phyloP scores from a whole-genome alignment of 2,797 vertebrate species.

The Coregonus suidteri region DNA sequence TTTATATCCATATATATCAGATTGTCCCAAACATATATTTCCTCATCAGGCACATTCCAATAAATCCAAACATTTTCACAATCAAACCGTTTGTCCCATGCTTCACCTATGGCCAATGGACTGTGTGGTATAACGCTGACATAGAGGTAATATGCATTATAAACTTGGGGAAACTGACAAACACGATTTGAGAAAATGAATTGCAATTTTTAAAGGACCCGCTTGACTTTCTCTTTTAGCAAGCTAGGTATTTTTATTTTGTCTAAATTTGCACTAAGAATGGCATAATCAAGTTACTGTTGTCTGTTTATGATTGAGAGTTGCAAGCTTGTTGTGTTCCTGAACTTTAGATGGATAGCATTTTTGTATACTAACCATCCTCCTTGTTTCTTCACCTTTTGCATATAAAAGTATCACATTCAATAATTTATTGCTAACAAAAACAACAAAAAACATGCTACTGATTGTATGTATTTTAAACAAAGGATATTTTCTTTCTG shows the following conservation, averaged over 20 bases:
- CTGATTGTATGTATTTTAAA: constrained; percentile 85
- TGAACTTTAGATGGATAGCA: constrained; percentile 61
- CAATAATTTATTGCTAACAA: constrained; percentile 83
- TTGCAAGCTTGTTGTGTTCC: constrained; percentile 63
- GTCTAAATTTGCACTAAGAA: constrained; percentile 80
- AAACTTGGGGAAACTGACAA: background rate
- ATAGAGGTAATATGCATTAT: constrained; percentile 17
- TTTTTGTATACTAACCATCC: constrained; percentile 65
- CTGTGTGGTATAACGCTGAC: constrained; percentile 32
- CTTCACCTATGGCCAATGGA: background rate
- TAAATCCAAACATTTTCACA: constrained; percentile 32
- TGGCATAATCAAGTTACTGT: constrained; percentile 73
- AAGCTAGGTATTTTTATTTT: constrained; percentile 23
- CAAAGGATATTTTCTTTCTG: constrained; percentile 80
- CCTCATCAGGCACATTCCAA: constrained; percentile 71
- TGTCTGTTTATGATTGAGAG: constrained; percentile 63
- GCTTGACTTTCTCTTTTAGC: background rate
- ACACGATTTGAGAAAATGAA: background rate
- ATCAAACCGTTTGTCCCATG: background rate
- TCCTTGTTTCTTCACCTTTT: constrained; percentile 67
- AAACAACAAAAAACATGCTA: constrained; percentile 82
- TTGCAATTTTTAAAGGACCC: background rate
- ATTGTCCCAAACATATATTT: constrained; percentile 47
- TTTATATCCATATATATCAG: constrained; percentile 2
- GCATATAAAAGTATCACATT: constrained; percentile 75